These are phyloP conservation scores for Caenorhabditis briggsae DNA, from an alignment of 1,140 invertebrate genomes.

Conservation along the genomic window DNA sequence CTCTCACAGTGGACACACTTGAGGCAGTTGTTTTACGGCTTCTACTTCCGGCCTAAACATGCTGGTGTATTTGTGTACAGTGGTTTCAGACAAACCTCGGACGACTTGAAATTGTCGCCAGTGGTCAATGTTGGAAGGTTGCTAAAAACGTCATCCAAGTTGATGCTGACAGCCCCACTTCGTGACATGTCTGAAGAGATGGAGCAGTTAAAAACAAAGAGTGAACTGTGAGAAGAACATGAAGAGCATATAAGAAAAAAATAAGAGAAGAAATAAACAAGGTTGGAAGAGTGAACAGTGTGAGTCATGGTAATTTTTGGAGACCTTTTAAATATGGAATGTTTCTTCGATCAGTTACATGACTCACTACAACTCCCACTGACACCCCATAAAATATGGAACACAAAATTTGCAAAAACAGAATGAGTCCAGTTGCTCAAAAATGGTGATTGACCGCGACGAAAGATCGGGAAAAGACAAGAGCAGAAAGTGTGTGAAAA, in stretches of 20 bases:
- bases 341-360: not conserved
- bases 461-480: conserved; percentile 42
- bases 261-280: not conserved
- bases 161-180: conserved; percentile 43
- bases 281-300: not conserved
- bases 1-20: conserved; percentile 30
- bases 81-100: not conserved
- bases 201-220: not conserved
- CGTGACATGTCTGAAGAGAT: conserved; percentile 28
- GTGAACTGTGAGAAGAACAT: not conserved
- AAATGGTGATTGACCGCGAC: conserved; percentile 46
- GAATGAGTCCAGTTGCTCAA: too few relatives aligned
- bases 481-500: not conserved
- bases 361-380: not conserved
- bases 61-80: not conserved
- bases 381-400: not conserved
- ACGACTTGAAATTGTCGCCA: not conserved
- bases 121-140: conserved; percentile 8
- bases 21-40: conserved; percentile 39
- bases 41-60: not conserved
- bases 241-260: not conserved
- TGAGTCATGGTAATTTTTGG: conserved; percentile 10
- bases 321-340: conserved; percentile 1
- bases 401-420: not conserved
- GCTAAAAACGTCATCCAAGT: conserved; percentile 61